Evolutionary conservation across 1,140 invertebrate species (phyloP), one percentile per base, ranked within the genome.

Genomic region (Tetragonula clypearis): DNA sequence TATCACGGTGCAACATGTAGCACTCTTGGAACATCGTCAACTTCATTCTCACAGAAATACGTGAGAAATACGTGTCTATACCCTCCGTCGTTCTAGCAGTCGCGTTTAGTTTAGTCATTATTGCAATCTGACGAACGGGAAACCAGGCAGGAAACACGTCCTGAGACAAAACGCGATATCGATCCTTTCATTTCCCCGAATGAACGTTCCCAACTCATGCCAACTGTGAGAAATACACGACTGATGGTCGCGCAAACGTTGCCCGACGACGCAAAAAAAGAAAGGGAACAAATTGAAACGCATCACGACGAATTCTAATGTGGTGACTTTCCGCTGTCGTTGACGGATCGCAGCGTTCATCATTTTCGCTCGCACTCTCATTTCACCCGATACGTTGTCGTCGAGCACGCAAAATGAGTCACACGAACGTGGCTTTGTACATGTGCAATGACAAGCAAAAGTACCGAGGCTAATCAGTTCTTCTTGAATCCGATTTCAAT

Each of bases 331-430:
- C 53, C 49, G 35, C 14, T 21, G 66, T 65, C 41, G n/a, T 1
- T 79, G 77, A 79, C 68, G 69, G 23, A 79, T 79, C 23, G 11
- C 82, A 55, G 12, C n/a, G 11, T 53, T 49, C 49, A 35, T 60
- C 21, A 53, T 53, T 78, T 58, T 77, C 73, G 17, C 30, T 53
- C 12, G 21, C 15, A 55, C 19, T 56, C n/a, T n/a, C 49, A 30
- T 49, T 85, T 26, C 19, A 19, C 19, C 17, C 53, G 49, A 26
- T 58, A 14, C 30, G 30, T 30, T 58, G 49, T 62, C 78, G 26
- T 62, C 41, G 19, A 23, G 26, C 15, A 35, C 17, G 26, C 30
- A n/a, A 56, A 73, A 41, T 35, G 19, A 58, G 49, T 26, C 23
- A 58, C 53, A n/a, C 53, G 11, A 8, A 49, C 56, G 21, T n/a